Evolutionary conservation across 2,888 invertebrate species (phyloP).

Genomic region (Sclerodermus sp.): DNA sequence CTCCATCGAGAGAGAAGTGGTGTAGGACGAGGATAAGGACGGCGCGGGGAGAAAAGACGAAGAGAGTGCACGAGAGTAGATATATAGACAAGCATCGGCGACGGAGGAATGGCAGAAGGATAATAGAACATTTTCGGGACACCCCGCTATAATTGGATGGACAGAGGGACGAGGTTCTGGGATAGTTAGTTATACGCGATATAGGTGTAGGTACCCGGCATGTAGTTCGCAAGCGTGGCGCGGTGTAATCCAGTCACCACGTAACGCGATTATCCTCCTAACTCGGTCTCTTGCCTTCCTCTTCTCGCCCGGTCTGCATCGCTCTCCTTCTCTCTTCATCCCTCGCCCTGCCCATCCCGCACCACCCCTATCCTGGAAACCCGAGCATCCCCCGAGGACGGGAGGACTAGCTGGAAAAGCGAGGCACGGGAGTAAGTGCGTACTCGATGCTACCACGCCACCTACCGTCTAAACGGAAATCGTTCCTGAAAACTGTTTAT

Average conservation of each 20-base stretch:
- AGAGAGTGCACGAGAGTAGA: background rate
- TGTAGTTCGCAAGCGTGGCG: slow-evolving; percentile 43
- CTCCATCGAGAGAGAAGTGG: background rate
- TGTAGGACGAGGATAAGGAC: background rate
- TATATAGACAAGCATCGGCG: background rate
- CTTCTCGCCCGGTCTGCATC: background rate
- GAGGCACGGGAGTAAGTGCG: background rate
- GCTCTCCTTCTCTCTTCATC: slow-evolving; percentile 14
- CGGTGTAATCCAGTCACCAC: slow-evolving; percentile 53
- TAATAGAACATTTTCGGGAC: slow-evolving; percentile 20
- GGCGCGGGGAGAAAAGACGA: background rate
- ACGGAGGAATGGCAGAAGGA: slow-evolving; percentile 2
- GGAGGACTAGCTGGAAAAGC: background rate
- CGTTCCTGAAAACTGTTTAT: no score
- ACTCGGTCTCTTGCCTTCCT: slow-evolving; percentile 36
- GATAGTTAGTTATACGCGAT: slow-evolving; percentile 20
- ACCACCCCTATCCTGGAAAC: slow-evolving; percentile 28
- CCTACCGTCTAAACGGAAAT: no score
- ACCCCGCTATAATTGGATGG: slow-evolving; percentile 13
- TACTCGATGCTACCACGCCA: background rate
- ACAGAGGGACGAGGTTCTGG: slow-evolving; percentile 19
- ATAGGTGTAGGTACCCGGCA: slow-evolving; percentile 18
- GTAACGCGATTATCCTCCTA: slow-evolving; percentile 51
- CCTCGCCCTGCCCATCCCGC: slow-evolving; percentile 23
- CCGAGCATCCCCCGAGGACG: slow-evolving; percentile 35